Percentiles rank a stretch among this genome's conserved stretches.
phyloP scores from a whole-genome alignment of 2,113 vertebrate species.

The Cromileptes altivelis region DNA sequence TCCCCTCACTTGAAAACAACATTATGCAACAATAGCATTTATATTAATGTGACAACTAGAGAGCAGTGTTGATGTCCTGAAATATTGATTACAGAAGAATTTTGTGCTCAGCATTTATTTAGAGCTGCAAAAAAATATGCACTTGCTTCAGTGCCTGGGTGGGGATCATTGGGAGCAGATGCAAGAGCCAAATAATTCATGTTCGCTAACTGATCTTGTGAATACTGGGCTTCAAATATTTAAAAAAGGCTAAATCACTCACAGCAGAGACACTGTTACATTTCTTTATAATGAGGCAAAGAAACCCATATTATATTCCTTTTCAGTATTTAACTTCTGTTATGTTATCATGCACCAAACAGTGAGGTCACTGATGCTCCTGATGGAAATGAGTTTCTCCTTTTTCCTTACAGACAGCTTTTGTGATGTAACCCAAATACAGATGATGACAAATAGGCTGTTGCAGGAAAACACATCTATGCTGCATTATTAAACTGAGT shows the following conservation, averaged over 20 bases:
- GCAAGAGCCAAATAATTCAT: slow-evolving; percentile 43
- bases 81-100: slow-evolving; percentile 48
- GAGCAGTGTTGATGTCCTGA: slow-evolving; percentile 33
- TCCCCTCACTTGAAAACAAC: slow-evolving; percentile 17
- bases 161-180: slow-evolving; percentile 35
- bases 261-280: neutral
- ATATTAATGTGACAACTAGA: slow-evolving; percentile 45
- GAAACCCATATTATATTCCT: neutral
- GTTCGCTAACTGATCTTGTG: slow-evolving; percentile 15
- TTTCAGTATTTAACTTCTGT: neutral
- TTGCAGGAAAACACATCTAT: neutral
- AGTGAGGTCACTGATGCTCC: neutral
- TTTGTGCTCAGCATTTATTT: slow-evolving; percentile 46
- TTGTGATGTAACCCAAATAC: neutral
- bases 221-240: slow-evolving; percentile 27
- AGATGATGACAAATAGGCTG: neutral
- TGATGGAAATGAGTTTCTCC: neutral
- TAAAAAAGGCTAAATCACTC: slow-evolving; percentile 15
- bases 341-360: neutral
- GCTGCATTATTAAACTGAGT: neutral
- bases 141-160: neutral
- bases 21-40: slow-evolving; percentile 46
- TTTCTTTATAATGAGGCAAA: neutral
- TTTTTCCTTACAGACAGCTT: neutral
- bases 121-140: slow-evolving; percentile 32